Evolutionary conservation across 2,888 invertebrate species (phyloP).

Genomic region (Troides aeacus): DNA sequence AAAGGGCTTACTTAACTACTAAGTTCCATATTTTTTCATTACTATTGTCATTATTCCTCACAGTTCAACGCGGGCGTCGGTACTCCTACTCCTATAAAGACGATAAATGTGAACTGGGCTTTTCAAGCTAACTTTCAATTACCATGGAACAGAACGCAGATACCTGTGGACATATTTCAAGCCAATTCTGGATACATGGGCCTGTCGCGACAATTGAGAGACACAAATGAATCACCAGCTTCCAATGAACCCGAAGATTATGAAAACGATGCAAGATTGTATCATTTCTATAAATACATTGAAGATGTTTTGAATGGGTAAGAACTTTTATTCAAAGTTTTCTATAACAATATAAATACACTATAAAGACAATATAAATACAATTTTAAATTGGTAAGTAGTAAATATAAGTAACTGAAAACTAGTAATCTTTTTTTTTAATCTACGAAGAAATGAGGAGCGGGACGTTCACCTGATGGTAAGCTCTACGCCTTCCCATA

Average conservation of each 20-base stretch:
- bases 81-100: constrained; percentile 58
- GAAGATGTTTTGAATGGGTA: constrained; percentile 60
- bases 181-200: constrained; percentile 60
- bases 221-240: constrained; percentile 22
- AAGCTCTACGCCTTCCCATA: too few species aligned
- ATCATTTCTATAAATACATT: constrained; percentile 66
- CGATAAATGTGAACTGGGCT: constrained; percentile 65
- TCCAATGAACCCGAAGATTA: constrained; percentile 37
- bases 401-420: too few species aligned
- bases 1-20: too few species aligned
- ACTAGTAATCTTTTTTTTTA: too few species aligned
- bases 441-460: too few species aligned
- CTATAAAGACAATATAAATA: too few species aligned
- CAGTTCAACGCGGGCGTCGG: constrained; percentile 68
- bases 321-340: constrained; percentile 45
- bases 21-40: too few species aligned
- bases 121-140: constrained; percentile 73
- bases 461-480: too few species aligned
- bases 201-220: constrained; percentile 52
- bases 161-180: constrained; percentile 62
- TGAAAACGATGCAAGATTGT: constrained; percentile 58
- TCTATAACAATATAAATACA: too few species aligned
- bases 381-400: too few species aligned
- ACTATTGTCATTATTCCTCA: neutral
- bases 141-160: constrained; percentile 70